A percentile compares a stretch with the other conserved stretches of the same genome.
Evolutionary conservation across 53 echinoderm and acorn worm species (phyloP).

Genomic region (Antedon mediterranea): DNA sequence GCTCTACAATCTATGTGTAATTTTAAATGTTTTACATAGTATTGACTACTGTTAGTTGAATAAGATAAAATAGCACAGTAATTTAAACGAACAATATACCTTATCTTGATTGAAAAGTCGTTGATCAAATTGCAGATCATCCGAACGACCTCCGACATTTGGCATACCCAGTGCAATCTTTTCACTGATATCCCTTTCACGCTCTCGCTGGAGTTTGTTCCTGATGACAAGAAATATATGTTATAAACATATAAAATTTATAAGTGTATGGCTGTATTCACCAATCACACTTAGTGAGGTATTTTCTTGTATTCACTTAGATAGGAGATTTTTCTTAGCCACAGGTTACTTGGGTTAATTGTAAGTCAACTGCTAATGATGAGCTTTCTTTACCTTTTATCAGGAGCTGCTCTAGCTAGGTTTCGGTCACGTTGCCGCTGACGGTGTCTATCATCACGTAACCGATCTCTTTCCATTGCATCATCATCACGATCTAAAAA

Average conservation of each 20-base stretch:
- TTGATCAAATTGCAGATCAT: conserved; percentile 92
- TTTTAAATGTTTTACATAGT: neutral
- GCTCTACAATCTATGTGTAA: neutral
- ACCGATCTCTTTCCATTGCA: conserved; percentile 75
- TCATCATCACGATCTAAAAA: conserved; percentile 41
- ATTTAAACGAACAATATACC: no score
- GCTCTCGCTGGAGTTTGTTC: conserved; percentile 79
- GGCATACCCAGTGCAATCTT: conserved; percentile 94
- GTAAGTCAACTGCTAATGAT: neutral
- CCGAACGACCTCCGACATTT: conserved; percentile 54
- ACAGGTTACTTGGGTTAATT: no score
- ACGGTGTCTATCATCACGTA: conserved; percentile 76
- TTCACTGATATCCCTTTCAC: conserved; percentile 97
- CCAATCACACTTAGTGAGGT: no score
- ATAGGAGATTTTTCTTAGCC: no score
- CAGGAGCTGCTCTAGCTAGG: conserved; percentile 75
- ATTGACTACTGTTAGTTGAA: no score
- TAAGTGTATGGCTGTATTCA: no score
- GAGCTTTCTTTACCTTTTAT: conserved; percentile 42
- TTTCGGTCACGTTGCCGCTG: conserved; percentile 87
- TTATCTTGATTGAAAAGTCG: conserved; percentile 80
- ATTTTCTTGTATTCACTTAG: no score
- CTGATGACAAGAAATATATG: conserved; percentile 14
- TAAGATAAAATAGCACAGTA: neutral
- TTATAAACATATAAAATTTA: neutral